Evolutionary conservation across 2,888 invertebrate species (phyloP), one percentile per base, ranked within the genome.

Genomic region (Eurytoma adleriae): DNA sequence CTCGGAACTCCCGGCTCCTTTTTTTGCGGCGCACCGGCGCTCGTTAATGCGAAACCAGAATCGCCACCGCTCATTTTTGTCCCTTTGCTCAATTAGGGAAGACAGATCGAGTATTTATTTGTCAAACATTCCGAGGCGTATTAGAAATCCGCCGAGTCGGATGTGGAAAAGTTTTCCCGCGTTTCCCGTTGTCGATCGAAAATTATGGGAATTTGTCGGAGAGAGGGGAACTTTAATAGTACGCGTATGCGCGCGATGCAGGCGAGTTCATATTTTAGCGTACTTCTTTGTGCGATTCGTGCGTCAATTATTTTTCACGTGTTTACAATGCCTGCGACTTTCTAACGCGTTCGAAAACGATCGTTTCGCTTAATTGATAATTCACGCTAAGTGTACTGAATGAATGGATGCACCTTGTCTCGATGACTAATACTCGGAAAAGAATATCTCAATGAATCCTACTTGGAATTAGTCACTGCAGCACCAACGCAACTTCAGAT

Each of bases 91-190:
- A 82, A 79, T 82, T 82, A 79, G 82, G 76, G 59, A 79, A 72
- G 76, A 77, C 76, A 73, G 79, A 81, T 76, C 78, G 76, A 73
- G 82, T 79, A 76, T 82, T 79, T 82, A 79, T 82, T 73, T 72
- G 79, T 70, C 73, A 74, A 75, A 70, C 82, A 79, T 76, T 79
- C 76, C 82, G 56, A 59, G 64, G 76, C 77, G 77, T 76, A 79
- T 77, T 76, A 79, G 79, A 82, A 82, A 82, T 69, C 78, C 20
- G 40, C 64, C 50, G 40, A 27, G 18, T 59, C 74, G 62, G n/a
- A 30, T 4, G 68, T 59, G 64, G 69, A 67, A 66, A 59, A 73
- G 68, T 54, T 74, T 74, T 79, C 74, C 73, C 69, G 73, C 69
- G 14, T 56, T 74, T 62, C 56, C 30, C 40, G 64, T 74, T 62